These are phyloP conservation scores for Aromia moschata DNA, from an alignment of 2,888 invertebrate species.

Conservation along the genomic window DNA sequence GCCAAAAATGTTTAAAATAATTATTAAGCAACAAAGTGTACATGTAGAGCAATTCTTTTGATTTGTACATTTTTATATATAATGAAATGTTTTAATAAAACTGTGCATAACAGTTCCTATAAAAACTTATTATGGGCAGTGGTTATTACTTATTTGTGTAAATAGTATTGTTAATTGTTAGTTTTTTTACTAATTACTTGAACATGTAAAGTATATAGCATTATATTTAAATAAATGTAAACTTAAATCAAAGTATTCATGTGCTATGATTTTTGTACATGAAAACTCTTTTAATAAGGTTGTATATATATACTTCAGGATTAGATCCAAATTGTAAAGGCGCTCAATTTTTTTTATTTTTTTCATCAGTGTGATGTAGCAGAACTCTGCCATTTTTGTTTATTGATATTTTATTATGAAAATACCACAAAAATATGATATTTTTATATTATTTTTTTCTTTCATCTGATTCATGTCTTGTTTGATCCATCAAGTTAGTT, in stretches of 20 bases:
- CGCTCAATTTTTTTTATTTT: constrained; percentile 6
- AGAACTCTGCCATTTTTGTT: no score
- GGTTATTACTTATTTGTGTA: constrained; percentile 30
- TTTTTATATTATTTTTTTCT: no score
- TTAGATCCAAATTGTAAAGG: constrained; percentile 7
- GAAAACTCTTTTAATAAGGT: constrained; percentile 14
- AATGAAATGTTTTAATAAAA: constrained; percentile 27
- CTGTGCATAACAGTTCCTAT: constrained; percentile 27
- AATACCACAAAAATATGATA: no score
- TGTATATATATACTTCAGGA: constrained; percentile 11
- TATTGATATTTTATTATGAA: no score
- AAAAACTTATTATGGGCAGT: constrained; percentile 25
- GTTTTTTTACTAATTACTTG: constrained; percentile 26
- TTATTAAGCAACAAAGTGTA: constrained; percentile 26
- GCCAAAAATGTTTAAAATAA: constrained; percentile 25
- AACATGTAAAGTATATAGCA: constrained; percentile 19
- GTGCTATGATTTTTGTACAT: constrained; percentile 17
- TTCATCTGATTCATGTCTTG: no score
- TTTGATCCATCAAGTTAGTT: no score
- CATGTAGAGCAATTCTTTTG: constrained; percentile 30
- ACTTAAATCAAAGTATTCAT: constrained; percentile 21
- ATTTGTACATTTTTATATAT: constrained; percentile 28
- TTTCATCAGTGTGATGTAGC: not conserved
- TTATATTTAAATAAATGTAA: constrained; percentile 8
- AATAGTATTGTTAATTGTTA: constrained; percentile 32